A percentile compares a stretch with the other conserved stretches of the same genome.
Conservation (phyloP, 2,888 invertebrate genomes). For the Plebejus melissa region DNA sequence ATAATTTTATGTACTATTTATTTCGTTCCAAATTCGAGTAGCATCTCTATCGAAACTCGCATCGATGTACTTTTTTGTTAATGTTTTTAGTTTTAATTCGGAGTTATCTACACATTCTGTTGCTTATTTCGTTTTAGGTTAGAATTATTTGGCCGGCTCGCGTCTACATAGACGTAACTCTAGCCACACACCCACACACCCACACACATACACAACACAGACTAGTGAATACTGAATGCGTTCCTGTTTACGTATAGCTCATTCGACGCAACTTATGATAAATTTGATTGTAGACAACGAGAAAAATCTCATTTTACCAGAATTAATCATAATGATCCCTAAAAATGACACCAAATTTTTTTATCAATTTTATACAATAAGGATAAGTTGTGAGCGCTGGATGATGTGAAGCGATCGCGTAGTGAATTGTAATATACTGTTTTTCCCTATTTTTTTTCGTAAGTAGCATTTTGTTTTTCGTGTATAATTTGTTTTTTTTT, state of each 20-base stretch:
- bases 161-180: conserved; percentile 15
- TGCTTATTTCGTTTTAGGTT: conserved; percentile 54
- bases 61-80: conserved; percentile 64
- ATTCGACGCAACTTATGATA: conserved; percentile 16
- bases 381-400: conserved; percentile 54
- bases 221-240: conserved; percentile 24
- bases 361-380: conserved; percentile 51
- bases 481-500: conserved; percentile 76
- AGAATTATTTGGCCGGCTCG: conserved; percentile 30
- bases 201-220: neutral
- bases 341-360: conserved; percentile 70
- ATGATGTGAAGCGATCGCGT: conserved; percentile 55
- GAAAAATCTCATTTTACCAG: conserved; percentile 37
- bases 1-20: conserved; percentile 39
- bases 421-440: conserved; percentile 75
- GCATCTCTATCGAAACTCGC: conserved; percentile 62
- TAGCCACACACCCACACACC: neutral
- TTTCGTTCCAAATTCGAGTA: conserved; percentile 42
- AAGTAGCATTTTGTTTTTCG: conserved; percentile 70
- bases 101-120: conserved; percentile 52
- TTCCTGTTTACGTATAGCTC: conserved; percentile 24
- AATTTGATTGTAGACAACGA: conserved; percentile 25
- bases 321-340: conserved; percentile 52
- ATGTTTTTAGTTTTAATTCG: conserved; percentile 60
- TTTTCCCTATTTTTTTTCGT: conserved; percentile 57